These are phyloP conservation scores for Falco punctatus DNA, from an alignment of 2,113 vertebrate species.

Conservation along the genomic window DNA sequence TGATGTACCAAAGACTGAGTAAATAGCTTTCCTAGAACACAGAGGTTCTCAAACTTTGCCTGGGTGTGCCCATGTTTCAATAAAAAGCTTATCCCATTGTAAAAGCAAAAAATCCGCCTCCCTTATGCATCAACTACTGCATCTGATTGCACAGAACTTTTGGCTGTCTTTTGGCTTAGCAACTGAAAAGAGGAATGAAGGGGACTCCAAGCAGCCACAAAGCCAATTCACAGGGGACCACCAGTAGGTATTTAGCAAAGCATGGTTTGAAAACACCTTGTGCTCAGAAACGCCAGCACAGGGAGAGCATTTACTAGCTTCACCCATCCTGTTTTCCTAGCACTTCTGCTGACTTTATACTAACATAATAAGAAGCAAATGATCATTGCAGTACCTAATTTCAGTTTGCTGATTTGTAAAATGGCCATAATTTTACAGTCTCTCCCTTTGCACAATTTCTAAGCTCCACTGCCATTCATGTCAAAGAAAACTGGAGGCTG, in stretches of 20 bases:
- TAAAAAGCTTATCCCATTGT: not conserved
- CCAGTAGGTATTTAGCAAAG: not conserved
- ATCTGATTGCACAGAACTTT: not conserved
- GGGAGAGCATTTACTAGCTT: not conserved
- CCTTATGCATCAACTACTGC: not conserved
- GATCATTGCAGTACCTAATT: not conserved
- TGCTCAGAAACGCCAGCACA: not conserved
- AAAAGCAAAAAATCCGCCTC: not conserved
- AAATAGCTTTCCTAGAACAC: constrained; percentile 24
- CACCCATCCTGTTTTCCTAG: not conserved
- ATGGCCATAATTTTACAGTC: not conserved
- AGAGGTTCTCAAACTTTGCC: not conserved
- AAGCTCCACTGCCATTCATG: not conserved
- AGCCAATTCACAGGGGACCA: not conserved
- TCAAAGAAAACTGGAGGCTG: not conserved
- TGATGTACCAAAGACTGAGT: not conserved
- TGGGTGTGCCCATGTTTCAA: not conserved
- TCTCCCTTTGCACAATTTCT: not conserved
- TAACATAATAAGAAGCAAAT: not conserved
- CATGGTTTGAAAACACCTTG: not conserved
- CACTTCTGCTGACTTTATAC: not conserved
- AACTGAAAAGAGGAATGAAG: not conserved
- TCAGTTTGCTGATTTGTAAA: not conserved
- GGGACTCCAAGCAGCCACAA: not conserved
- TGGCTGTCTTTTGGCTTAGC: not conserved